Conservation (phyloP, 1,140 invertebrate genomes). For the Dolichoris vasculosae region DNA sequence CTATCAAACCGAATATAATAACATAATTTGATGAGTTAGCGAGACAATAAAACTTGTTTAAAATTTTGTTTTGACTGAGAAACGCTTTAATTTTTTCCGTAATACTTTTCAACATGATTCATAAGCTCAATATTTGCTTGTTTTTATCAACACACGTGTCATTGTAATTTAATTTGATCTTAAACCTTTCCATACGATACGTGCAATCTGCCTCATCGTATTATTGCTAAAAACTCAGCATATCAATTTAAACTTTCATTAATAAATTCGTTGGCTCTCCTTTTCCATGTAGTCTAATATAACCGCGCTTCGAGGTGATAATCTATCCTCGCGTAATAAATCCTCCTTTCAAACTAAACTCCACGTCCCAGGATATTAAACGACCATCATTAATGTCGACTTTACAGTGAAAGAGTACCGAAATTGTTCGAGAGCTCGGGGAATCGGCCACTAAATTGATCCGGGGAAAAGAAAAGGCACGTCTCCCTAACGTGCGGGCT, state of each 20-base stretch:
- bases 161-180: background rate
- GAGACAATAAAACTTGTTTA: background rate
- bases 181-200: background rate
- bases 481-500: background rate
- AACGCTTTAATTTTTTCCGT: background rate
- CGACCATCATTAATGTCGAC: conserved; percentile 8
- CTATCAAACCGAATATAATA: background rate
- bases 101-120: conserved; percentile 3
- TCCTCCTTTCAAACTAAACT: background rate
- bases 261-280: background rate
- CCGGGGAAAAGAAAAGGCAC: conserved; percentile 8
- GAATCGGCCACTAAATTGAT: background rate
- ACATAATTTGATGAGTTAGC: background rate
- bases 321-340: background rate
- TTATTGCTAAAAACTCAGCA: background rate
- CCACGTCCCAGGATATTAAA: background rate
- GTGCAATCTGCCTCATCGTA: background rate
- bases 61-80: background rate
- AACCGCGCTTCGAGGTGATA: background rate
- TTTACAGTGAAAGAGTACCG: background rate
- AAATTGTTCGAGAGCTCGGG: conserved; percentile 5
- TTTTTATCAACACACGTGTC: conserved; percentile 13
- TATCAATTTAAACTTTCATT: background rate
- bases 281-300: background rate
- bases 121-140: conserved; percentile 11